Evolutionary conservation across 35 echinoderm and acorn worm genomes (phyloP).

Genomic region (Hemicentrotus pulcherrimus): DNA sequence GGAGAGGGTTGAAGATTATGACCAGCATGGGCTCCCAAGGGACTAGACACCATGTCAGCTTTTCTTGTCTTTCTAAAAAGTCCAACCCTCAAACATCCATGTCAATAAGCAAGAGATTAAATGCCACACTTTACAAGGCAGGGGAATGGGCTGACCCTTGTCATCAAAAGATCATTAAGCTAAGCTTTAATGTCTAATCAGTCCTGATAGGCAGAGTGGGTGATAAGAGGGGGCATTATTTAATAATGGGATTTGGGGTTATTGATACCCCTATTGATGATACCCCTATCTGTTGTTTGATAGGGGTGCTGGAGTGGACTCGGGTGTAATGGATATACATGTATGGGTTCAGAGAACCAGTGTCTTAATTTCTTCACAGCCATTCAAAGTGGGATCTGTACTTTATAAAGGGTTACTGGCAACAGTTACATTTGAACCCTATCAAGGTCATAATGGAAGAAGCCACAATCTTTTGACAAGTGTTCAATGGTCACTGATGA

Average conservation of each 20-base stretch:
- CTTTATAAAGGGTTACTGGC: too few species aligned
- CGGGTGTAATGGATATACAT: conserved; percentile 5
- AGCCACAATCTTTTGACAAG: too few species aligned
- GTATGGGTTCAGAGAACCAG: not conserved
- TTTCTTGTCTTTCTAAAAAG: not conserved
- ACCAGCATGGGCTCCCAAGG: not conserved
- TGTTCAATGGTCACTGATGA: too few species aligned
- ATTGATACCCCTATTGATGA: not conserved
- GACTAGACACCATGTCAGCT: conserved; percentile 33
- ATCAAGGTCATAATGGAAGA: too few species aligned
- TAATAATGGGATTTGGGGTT: conserved; percentile 31
- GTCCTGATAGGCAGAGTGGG: not conserved
- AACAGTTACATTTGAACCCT: too few species aligned
- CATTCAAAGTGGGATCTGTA: too few species aligned
- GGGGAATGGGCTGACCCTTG: not conserved
- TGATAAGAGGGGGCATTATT: conserved; percentile 16
- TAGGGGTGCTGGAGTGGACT: not conserved
- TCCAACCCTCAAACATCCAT: conserved; percentile 24
- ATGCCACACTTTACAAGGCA: not conserved
- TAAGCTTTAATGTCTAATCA: not conserved
- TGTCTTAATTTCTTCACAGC: too few species aligned
- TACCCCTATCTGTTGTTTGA: not conserved
- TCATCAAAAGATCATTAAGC: conserved; percentile 33
- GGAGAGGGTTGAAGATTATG: not conserved
- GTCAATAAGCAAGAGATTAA: conserved; percentile 40